Evolutionary conservation across 2,888 invertebrate genomes (phyloP), one percentile per base, ranked within the genome.

Genomic region (Chrysotoxum bicinctum): DNA sequence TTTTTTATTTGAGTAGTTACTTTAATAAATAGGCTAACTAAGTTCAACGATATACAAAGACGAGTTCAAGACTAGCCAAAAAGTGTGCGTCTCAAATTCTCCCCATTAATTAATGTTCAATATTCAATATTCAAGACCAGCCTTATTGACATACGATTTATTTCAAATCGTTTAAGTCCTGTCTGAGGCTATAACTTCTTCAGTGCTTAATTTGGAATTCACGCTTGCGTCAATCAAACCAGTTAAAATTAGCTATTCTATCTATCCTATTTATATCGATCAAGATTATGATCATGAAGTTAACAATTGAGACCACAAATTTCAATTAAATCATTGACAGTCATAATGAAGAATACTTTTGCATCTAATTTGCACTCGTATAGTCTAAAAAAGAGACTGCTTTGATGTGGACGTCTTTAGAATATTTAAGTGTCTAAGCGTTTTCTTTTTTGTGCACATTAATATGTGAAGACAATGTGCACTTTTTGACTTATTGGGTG

Each of bases 171-270:
- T 58, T 21, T 58, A 43, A 26, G 43, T 40, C 60, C 60, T 60
- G 60, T 37, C 60, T 62, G 60, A 43, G 10, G 40, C 43, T 8
- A 43, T 43, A 30, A 32, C 16, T 30, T 54, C 54, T 30, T 52
- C 19, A 10, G 48, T 50, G 14, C 23, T 50, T 50, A 12, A 23
- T 50, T 50, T 50, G 7, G 7, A 14, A 23, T 23, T 50, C 21
- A 50, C 6, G 48, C 23, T 23, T 50, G 23, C 48, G 23, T 50
- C 48, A 21, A 14, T 50, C 23, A 23, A 23, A 50, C 21, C 23
- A 23, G 7, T 14, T 50, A 23, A 23, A 50, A 50, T 50, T 50
- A 23, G 14, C 2, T 50, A 50, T 50, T 50, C 23, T 23, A 23
- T 48, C 23, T 14, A 50, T 50, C 5, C 9, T 48, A 21, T 48